Evolutionary conservation across 2,888 invertebrate species (phyloP).

Genomic region (Trichopria drosophilae): DNA sequence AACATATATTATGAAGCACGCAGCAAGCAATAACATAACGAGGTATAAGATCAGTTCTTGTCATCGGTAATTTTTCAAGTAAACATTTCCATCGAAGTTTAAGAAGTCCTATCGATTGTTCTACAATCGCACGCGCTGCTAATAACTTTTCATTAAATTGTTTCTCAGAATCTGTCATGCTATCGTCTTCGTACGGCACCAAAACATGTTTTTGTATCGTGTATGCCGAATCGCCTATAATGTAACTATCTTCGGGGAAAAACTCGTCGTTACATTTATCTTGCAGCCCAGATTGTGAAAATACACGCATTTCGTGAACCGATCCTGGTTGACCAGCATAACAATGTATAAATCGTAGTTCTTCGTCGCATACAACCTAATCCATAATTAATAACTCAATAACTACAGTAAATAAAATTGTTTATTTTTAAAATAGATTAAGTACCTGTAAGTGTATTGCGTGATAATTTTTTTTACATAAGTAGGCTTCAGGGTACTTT

Average conservation of each 20-base stretch:
- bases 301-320: no score
- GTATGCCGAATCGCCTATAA: slow-evolving; percentile 23
- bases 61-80: slow-evolving; percentile 18
- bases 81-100: slow-evolving; percentile 10
- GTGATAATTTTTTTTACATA: no score
- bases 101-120: slow-evolving; percentile 12
- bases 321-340: no score
- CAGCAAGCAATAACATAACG: slow-evolving; percentile 15
- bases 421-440: no score
- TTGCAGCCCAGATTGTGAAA: slow-evolving; percentile 1
- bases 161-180: slow-evolving; percentile 7
- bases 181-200: slow-evolving; percentile 24
- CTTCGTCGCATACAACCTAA: no score
- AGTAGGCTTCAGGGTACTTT: no score
- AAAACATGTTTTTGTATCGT: slow-evolving; percentile 22
- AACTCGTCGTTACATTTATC: slow-evolving; percentile 32
- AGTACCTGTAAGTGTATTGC: no score
- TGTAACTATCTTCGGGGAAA: slow-evolving; percentile 16
- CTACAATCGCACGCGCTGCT: slow-evolving; percentile 21
- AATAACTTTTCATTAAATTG: slow-evolving; percentile 27
- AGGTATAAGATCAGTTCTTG: slow-evolving; percentile 16
- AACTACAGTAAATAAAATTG: no score
- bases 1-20: slow-evolving; percentile 23
- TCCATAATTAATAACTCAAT: no score
- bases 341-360: no score